Evolutionary conservation across 2,888 invertebrate genomes (phyloP).

Genomic region (Eueremaeus valkanovi): DNA sequence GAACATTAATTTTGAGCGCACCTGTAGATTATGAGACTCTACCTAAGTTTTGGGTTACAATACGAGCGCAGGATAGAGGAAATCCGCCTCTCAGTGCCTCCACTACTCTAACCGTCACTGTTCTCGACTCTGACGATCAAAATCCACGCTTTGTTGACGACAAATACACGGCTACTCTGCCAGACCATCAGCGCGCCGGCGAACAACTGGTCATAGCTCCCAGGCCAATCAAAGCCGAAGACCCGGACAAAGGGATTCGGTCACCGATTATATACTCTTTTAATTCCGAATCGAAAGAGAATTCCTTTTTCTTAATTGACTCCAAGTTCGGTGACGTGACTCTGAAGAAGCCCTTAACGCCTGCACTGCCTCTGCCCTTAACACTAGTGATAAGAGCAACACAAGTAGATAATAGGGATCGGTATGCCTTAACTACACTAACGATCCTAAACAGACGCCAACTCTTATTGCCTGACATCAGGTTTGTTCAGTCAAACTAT

Average conservation of each 20-base stretch:
- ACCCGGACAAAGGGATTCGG: conserved; percentile 74
- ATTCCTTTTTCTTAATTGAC: conserved; percentile 63
- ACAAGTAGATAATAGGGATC: conserved; percentile 71
- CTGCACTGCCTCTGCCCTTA: conserved; percentile 43
- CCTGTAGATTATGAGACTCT: conserved; percentile 77
- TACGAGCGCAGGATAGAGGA: conserved; percentile 69
- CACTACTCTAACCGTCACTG: conserved; percentile 68
- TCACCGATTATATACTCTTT: conserved; percentile 68
- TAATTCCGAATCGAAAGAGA: conserved; percentile 61
- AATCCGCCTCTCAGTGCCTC: conserved; percentile 71
- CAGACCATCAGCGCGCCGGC: conserved; percentile 50
- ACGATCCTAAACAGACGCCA: conserved; percentile 61
- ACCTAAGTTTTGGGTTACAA: conserved; percentile 69
- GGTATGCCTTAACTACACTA: conserved; percentile 78
- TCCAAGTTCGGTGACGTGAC: conserved; percentile 63
- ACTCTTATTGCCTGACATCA: conserved; percentile 54
- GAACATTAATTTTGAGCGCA: conserved; percentile 71
- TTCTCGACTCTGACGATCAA: conserved; percentile 85
- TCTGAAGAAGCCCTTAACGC: conserved; percentile 59
- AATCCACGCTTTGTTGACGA: conserved; percentile 76
- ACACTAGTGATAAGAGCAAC: conserved; percentile 48
- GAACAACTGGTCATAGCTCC: conserved; percentile 52
- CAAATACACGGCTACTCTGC: conserved; percentile 67
- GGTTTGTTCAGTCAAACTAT: conserved; percentile 69
- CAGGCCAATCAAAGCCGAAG: conserved; percentile 57